Percentiles rank a stretch among this genome's conserved stretches.
phyloP scores from a whole-genome alignment of 2,113 vertebrate species.

The Ciconia boyciana region DNA sequence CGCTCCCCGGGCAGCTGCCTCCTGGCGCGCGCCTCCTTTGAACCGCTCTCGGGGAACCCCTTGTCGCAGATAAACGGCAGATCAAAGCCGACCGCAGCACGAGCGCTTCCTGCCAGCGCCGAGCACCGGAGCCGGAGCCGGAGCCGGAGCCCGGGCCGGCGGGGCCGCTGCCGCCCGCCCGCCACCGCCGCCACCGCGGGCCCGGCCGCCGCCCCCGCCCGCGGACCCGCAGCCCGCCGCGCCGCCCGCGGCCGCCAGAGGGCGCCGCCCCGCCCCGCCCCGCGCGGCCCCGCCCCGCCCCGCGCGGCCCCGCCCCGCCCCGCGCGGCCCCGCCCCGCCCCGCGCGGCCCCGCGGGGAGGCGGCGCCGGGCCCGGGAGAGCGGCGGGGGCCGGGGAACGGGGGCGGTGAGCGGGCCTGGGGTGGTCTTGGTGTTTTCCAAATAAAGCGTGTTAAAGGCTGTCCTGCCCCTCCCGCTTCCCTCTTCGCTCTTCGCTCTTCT shows the following conservation, averaged over 20 bases:
- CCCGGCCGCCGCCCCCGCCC: background rate
- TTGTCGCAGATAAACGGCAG: background rate
- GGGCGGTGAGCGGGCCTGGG: background rate
- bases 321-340: too few species aligned
- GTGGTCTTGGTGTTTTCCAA: background rate
- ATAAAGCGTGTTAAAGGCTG: background rate
- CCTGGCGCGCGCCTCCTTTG: background rate
- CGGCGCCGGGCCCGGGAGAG: background rate
- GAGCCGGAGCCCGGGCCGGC: background rate
- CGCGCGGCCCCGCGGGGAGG: background rate
- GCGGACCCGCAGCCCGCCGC: background rate
- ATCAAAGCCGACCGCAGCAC: background rate
- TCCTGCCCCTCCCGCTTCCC: background rate
- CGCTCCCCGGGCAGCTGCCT: background rate
- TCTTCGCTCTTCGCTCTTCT: too few species aligned
- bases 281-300: too few species aligned
- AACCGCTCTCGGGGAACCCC: background rate
- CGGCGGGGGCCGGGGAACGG: too few species aligned
- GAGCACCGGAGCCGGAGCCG: background rate
- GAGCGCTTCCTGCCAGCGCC: background rate
- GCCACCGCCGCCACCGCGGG: too few species aligned
- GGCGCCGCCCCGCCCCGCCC: background rate
- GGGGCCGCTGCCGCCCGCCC: background rate
- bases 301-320: background rate
- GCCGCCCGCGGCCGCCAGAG: background rate